Evolutionary conservation across 1,140 invertebrate genomes (phyloP).

Genomic region (Neotoxoptera formosana): DNA sequence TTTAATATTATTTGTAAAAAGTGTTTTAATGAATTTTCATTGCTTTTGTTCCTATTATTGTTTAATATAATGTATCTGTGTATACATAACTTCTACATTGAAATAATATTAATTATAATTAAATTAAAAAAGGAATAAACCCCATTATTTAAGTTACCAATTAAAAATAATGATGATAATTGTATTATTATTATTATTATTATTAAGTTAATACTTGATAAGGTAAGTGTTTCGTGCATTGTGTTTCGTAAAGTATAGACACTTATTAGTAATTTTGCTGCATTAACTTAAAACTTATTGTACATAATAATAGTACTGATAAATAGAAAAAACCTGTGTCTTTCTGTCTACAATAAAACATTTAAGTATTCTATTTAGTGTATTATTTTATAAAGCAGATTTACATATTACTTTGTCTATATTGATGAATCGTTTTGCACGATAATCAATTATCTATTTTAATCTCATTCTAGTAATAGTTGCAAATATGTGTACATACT

Average conservation of each 20-base stretch:
- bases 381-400: conserved; percentile 31
- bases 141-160: conserved; percentile 45
- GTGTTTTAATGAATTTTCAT: conserved; percentile 28
- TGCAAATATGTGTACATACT: background rate
- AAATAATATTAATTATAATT: conserved; percentile 43
- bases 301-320: background rate
- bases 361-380: conserved; percentile 27
- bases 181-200: conserved; percentile 19
- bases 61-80: conserved; percentile 19
- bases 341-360: conserved; percentile 29
- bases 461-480: conserved; percentile 40
- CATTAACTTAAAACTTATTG: conserved; percentile 7
- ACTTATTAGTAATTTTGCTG: background rate
- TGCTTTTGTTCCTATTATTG: conserved; percentile 54
- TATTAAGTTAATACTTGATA: background rate
- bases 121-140: background rate
- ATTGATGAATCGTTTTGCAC: background rate
- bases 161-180: conserved; percentile 37
- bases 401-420: background rate
- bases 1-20: conserved; percentile 53
- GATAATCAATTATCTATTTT: conserved; percentile 27
- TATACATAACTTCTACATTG: background rate
- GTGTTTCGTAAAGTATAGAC: background rate
- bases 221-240: background rate
- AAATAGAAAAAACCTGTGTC: conserved; percentile 38